Evolutionary conservation across 2,888 invertebrate species (phyloP), one percentile per base, ranked within the genome.

Genomic region (Rhamnusium bicolor): DNA sequence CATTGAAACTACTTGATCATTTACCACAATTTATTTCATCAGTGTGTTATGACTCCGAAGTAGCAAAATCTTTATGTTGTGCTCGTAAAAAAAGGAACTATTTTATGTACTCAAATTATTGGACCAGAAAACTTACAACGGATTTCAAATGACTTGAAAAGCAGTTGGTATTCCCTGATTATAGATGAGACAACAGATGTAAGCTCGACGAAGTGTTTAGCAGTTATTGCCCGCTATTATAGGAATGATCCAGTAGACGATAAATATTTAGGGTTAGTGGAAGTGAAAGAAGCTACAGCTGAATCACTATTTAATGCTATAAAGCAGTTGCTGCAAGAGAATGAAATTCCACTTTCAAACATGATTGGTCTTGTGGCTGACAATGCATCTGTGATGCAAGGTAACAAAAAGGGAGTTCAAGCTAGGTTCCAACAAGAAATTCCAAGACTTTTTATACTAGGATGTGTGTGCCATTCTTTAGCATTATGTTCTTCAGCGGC

Each of bases 251-350:
- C 19, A 4, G 27, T 32, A 29, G 2, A 12, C 19, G 51, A 51
- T 24, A 21, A 24, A 12, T 54, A 24, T 21, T 12, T 54, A 16
- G 14, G 29, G 14, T 18, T 58, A 29, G n/a, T 58, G n/a, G 29
- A 29, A 58, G 16, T 58, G n/a, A n/a, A 58, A 10, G 16, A 14
- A 1, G n/a, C 14, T 4, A 58, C 58, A 58, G 29, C 29, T 29
- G 58, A 58, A 18, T 27, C 58, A 14, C 7, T 58, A 29, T 58
- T 54, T 24, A 21, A n/a, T 24, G 12, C 54, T n/a, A 54, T 54
- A 24, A 24, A 24, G 21, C 21, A 24, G 12, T n/a, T 54, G 24
- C 1, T 54, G 21, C n/a, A 18, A 21, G 54, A 58, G 2, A 58
- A 58, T 14, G 18, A 21, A n/a, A 24, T 58, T 14, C 58, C 58